phyloP scores from a whole-genome alignment of 2,888 invertebrate species.

The Disparrhopalites patrizii region DNA sequence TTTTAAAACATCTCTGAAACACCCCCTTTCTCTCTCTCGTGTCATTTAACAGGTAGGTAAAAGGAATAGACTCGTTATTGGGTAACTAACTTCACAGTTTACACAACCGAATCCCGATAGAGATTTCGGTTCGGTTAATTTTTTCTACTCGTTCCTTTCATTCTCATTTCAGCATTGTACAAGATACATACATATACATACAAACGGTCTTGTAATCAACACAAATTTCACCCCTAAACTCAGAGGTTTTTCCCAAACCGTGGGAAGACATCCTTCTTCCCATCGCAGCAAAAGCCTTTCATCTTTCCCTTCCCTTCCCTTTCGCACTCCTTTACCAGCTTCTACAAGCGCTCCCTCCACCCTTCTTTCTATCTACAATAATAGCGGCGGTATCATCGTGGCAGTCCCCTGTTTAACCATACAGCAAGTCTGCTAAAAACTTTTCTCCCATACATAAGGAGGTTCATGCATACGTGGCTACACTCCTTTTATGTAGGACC shows the following conservation, averaged over 20 bases:
- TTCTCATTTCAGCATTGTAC: not conserved
- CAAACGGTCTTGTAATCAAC: too few relatives aligned
- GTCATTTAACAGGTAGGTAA: too few relatives aligned
- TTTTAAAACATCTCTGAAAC: too few relatives aligned
- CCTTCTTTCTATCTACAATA: constrained; percentile 5
- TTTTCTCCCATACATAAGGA: not conserved
- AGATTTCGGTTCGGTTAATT: constrained; percentile 24
- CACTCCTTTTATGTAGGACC: not conserved
- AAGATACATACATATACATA: too few relatives aligned
- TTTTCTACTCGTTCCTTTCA: not conserved
- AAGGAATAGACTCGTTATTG: too few relatives aligned
- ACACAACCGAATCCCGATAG: constrained; percentile 11
- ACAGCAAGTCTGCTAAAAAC: not conserved
- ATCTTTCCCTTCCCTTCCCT: constrained; percentile 5
- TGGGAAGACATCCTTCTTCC: constrained; percentile 19
- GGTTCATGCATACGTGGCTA: not conserved
- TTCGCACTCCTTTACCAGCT: not conserved
- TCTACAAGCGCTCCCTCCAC: constrained; percentile 18
- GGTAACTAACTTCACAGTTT: too few relatives aligned
- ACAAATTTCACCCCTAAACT: constrained; percentile 11
- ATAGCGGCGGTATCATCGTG: too few relatives aligned
- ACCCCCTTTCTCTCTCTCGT: too few relatives aligned
- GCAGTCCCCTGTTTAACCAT: not conserved
- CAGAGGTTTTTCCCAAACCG: constrained; percentile 6
- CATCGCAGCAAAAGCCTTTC: constrained; percentile 6